Percentiles rank a stretch among this genome's conserved stretches.
phyloP scores from a whole-genome alignment of 2,113 vertebrate genomes.

The Mirza zaza region DNA sequence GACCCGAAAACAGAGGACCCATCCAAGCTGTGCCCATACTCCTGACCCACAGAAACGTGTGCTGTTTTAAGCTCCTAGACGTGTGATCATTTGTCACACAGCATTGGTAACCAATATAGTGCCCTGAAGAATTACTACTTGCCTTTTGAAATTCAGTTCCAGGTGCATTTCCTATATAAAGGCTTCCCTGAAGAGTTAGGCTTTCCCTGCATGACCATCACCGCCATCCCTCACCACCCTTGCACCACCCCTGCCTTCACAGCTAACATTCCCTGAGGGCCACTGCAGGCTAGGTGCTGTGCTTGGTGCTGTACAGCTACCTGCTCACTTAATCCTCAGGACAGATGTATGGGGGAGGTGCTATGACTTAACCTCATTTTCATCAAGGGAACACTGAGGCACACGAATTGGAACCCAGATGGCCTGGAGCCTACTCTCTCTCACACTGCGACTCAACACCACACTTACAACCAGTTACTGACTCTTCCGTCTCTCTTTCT shows the following conservation, averaged over 20 bases:
- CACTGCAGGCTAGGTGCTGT: neutral
- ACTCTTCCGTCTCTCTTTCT: neutral
- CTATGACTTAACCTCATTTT: neutral
- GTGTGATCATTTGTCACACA: neutral
- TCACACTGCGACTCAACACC: neutral
- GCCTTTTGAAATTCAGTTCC: neutral
- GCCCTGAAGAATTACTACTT: neutral
- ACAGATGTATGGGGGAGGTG: neutral
- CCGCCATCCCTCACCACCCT: neutral
- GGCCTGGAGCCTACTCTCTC: too few relatives aligned
- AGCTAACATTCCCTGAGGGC: neutral
- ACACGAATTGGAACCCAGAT: neutral
- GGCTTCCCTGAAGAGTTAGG: neutral
- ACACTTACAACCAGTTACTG: neutral
- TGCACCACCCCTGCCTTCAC: neutral
- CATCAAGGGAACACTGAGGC: neutral
- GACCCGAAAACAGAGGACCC: neutral
- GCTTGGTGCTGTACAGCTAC: neutral
- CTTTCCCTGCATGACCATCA: neutral
- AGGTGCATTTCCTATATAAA: neutral
- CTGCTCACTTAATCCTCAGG: neutral
- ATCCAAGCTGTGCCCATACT: neutral
- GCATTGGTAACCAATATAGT: neutral
- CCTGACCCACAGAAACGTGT: neutral
- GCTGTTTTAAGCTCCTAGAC: neutral